A percentile compares a stretch with the other conserved stretches of the same genome.
Conservation (phyloP, 2,888 invertebrate species). For the Pristionchus mayeri region DNA sequence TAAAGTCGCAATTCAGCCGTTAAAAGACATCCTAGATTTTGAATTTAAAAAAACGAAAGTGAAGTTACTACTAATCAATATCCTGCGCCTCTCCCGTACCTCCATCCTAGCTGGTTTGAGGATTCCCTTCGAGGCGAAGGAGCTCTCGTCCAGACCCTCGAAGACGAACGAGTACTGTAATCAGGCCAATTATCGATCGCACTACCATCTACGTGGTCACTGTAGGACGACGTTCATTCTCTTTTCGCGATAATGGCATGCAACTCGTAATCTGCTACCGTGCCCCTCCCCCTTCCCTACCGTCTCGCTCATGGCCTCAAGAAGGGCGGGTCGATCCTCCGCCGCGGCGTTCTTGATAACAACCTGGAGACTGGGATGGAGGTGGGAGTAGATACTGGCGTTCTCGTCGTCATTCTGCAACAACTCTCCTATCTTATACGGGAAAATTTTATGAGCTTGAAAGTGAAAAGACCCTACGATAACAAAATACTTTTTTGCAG, state of each 20-base stretch:
- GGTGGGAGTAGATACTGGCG: constrained; percentile 66
- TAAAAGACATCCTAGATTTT: no score
- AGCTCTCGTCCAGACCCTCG: constrained; percentile 55
- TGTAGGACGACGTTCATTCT: no score
- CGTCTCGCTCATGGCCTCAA: constrained; percentile 69
- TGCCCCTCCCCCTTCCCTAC: constrained; percentile 35
- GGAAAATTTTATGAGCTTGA: no score
- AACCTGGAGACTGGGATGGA: no score
- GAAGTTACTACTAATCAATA: neutral
- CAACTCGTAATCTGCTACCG: neutral
- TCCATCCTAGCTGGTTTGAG: constrained; percentile 58
- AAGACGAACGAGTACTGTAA: constrained; percentile 61
- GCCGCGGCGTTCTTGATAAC: no score
- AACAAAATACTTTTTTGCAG: no score
- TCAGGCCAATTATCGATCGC: neutral
- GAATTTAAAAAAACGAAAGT: no score
- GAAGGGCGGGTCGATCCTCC: constrained; percentile 66
- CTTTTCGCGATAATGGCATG: neutral
- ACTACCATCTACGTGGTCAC: neutral
- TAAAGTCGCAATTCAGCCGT: no score
- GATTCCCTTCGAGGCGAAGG: constrained; percentile 52
- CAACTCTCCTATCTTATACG: neutral
- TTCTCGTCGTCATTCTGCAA: constrained; percentile 58
- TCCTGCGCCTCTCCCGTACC: constrained; percentile 39
- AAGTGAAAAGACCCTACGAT: no score